These are phyloP conservation scores for Cyclophora punctaria DNA, from an alignment of 2,888 invertebrate species.

Conservation along the genomic window DNA sequence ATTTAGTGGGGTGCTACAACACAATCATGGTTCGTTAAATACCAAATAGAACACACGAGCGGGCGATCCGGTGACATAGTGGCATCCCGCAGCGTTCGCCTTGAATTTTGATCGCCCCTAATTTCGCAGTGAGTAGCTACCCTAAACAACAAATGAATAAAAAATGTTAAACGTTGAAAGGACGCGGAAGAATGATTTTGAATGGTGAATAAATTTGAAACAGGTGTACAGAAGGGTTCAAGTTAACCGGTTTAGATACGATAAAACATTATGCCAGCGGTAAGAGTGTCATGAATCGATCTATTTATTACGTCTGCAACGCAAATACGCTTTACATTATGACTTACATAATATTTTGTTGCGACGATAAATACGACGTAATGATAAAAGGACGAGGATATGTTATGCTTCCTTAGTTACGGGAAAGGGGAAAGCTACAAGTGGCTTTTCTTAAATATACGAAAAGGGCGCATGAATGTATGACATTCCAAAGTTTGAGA, in stretches of 20 bases:
- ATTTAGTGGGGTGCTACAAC: conserved; percentile 51
- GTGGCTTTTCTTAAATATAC: too few species aligned
- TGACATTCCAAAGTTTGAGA: too few species aligned
- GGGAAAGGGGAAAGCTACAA: too few species aligned
- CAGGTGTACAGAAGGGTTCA: conserved; percentile 54
- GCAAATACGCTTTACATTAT: conserved; percentile 20
- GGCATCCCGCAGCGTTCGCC: conserved; percentile 34
- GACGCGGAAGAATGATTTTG: conserved; percentile 57
- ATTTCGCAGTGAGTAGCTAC: conserved; percentile 20
- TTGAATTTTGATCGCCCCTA: conserved; percentile 34
- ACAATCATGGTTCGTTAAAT: conserved; percentile 70
- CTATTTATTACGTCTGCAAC: conserved; percentile 22
- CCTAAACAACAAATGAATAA: conserved; percentile 49
- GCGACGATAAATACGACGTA: conserved; percentile 15
- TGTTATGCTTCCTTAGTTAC: too few species aligned
- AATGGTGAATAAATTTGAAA: conserved; percentile 54
- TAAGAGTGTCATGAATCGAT: conserved; percentile 25
- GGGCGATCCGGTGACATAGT: conserved; percentile 38
- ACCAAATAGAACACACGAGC: conserved; percentile 40
- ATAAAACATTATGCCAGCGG: conserved; percentile 20
- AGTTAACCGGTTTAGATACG: conserved; percentile 36
- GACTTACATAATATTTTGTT: conserved; percentile 20
- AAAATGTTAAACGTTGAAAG: conserved; percentile 52
- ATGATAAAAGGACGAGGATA: conserved; percentile 1
- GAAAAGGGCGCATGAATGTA: too few species aligned